Evolutionary conservation across 2,797 vertebrate genomes (phyloP), one percentile per base, ranked within the genome.

Genomic region (Ptychadena robeensis): DNA sequence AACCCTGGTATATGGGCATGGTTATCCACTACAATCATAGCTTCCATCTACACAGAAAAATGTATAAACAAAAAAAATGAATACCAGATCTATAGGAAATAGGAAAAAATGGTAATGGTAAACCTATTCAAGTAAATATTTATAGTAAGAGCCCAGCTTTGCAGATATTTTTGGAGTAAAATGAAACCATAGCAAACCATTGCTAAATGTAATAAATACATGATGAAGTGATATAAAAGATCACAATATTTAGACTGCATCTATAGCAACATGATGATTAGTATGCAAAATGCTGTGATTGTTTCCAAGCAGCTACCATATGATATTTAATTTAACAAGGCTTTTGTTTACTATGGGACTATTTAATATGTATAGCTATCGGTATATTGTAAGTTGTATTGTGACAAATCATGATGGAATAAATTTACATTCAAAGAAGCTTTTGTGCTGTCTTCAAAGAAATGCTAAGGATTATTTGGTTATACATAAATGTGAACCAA

Each of bases 201-300:
- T 53, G 28, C 75, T 35, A 57, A 79, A 69, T 48, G 28, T 69
- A 38, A 57, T n/a, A 68, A 79, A 67, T 35, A 78, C 53, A 48
- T 48, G n/a, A 63, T 37, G 28, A 53, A 48, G 34, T 78, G 38
- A 78, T 78, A 77, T 73, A 48, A 48, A 35, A 68, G n/a, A 38
- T 71, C 77, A 80, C 63, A 80, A 80, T 80, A 80, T 80, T 80
- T 80, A 80, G 53, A 18, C 11, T 74, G 53, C 57, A 14, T 76
- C 61, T 38, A 76, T 40, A 70, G 53, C 67, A 71, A 40, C 67
- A 30, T 25, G 48, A 30, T 71, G 32, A 71, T 63, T 64, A 80
- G 78, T 38, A 70, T 80, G 32, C 66, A 63, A 37, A 30, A 38
- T 57, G 31, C 18, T 40, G 30, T 64, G 34, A 71, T 80, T 80